Percentiles rank a stretch among this genome's conserved stretches.
phyloP scores from a whole-genome alignment of 2,888 invertebrate species.

The Charanyca ferruginea region DNA sequence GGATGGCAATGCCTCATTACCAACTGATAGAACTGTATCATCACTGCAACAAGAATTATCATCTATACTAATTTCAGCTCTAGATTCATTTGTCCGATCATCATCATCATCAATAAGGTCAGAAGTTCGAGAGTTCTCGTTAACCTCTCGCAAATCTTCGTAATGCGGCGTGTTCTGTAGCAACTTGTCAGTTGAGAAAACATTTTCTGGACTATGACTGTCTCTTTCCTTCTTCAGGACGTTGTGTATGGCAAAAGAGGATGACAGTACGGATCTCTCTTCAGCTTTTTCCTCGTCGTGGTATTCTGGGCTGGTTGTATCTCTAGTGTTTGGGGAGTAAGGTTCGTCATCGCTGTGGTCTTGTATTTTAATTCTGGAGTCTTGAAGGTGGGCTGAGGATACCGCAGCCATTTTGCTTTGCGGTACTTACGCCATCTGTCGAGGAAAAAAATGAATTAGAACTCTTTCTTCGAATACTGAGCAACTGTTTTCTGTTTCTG shows the following conservation, averaged over 20 bases:
- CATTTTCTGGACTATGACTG: slow-evolving; percentile 86
- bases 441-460: slow-evolving; percentile 41
- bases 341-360: slow-evolving; percentile 88
- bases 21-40: slow-evolving; percentile 95
- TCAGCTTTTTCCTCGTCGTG: slow-evolving; percentile 83
- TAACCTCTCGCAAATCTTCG: slow-evolving; percentile 72
- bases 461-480: not conserved
- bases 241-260: slow-evolving; percentile 89
- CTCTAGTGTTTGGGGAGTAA: slow-evolving; percentile 85
- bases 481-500: too few relatives aligned
- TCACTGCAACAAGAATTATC: slow-evolving; percentile 94
- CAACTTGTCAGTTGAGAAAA: slow-evolving; percentile 88
- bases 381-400: slow-evolving; percentile 84
- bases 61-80: slow-evolving; percentile 87
- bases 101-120: slow-evolving; percentile 80
- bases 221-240: slow-evolving; percentile 88
- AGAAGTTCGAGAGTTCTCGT: slow-evolving; percentile 76
- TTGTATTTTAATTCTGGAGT: slow-evolving; percentile 83
- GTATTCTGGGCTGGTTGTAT: slow-evolving; percentile 84
- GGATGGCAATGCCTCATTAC: slow-evolving; percentile 93
- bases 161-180: slow-evolving; percentile 86
- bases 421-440: slow-evolving; percentile 84
- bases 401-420: slow-evolving; percentile 86
- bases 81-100: slow-evolving; percentile 68
- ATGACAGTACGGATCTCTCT: slow-evolving; percentile 79